Evolutionary conservation across 2,797 vertebrate species (phyloP).

Genomic region (Pelochelys cantorii): DNA sequence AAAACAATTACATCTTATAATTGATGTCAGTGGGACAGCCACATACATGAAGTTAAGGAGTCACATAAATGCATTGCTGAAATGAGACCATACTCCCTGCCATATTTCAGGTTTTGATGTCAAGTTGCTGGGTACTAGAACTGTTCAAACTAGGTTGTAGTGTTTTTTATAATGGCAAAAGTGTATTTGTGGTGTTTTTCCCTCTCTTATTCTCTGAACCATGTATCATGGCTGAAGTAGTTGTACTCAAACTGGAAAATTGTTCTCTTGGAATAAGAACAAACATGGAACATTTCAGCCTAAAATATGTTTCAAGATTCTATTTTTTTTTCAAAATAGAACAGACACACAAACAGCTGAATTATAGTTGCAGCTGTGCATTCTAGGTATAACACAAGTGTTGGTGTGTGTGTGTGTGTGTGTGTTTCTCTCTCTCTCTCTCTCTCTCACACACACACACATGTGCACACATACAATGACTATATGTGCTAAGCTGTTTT

Average conservation of each 20-base stretch:
- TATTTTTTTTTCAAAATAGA: not conserved
- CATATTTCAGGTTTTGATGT: not conserved
- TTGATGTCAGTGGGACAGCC: not conserved
- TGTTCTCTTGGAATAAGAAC: not conserved
- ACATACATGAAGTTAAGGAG: not conserved
- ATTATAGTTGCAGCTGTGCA: not conserved
- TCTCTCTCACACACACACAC: too few relatives aligned
- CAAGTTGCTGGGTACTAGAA: not conserved
- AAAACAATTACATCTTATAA: not conserved
- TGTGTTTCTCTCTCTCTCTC: not conserved
- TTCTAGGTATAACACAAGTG: not conserved
- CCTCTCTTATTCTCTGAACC: not conserved
- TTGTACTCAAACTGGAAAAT: not conserved
- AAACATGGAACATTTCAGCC: not conserved
- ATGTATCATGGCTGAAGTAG: not conserved
- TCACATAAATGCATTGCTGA: not conserved
- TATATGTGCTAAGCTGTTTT: not conserved
- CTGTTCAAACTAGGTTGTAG: not conserved
- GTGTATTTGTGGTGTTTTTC: not conserved
- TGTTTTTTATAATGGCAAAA: not conserved
- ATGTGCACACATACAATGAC: not conserved
- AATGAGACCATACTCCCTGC: not conserved
- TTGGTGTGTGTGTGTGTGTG: not conserved
- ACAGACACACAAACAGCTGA: not conserved
- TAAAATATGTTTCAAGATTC: not conserved